Evolutionary conservation across 92 coral and sea anemone genomes (phyloP), one percentile per base, ranked within the genome.

Genomic region (Paragorgia papillata): DNA sequence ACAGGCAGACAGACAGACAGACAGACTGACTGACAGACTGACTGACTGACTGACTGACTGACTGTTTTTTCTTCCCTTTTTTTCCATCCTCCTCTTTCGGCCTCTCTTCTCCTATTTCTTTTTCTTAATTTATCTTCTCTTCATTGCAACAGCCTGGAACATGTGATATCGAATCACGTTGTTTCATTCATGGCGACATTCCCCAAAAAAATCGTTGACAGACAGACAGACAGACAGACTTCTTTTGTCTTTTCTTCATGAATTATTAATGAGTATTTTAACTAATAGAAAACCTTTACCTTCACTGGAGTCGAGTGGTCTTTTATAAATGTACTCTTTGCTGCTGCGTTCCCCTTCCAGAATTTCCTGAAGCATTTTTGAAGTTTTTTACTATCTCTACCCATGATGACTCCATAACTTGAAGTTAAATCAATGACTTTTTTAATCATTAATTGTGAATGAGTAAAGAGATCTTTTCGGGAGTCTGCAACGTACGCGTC

Each of bases 401-500:
- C 57, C 75, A 68, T 68, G 9, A 68, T 39, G 0, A 68, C 75
- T 9, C 75, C 75, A 30, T 68, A 68, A 19, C 57, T 68, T 46
- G 75, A 46, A 12, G 57, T 25, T 10, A 68, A 14, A 49, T 68
- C 75, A 29, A 68, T 44, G 14, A 68, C 40, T 46, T 68, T 22
- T n/a, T 15, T 25, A 30, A 68, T 13, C 1, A 46, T 0, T n/a
- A 68, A 68, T 12, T 29, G 59, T 7, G 71, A 29, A 9, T 40
- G 43, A 49, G 35, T 30, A 59, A 89, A 86, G 19, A 76, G 58
- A 21, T 89, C 79, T 24, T 63, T 77, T 43, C 79, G 84, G 28
- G 80, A 75, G 44, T 92, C 97, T 26, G 90, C 91, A 54, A 86
- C 89, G 80, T 73, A 82, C 17, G 92, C 79, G 75, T 92, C 97